Conservation (phyloP, 2,797 vertebrate species). For the Paguma larvata region DNA sequence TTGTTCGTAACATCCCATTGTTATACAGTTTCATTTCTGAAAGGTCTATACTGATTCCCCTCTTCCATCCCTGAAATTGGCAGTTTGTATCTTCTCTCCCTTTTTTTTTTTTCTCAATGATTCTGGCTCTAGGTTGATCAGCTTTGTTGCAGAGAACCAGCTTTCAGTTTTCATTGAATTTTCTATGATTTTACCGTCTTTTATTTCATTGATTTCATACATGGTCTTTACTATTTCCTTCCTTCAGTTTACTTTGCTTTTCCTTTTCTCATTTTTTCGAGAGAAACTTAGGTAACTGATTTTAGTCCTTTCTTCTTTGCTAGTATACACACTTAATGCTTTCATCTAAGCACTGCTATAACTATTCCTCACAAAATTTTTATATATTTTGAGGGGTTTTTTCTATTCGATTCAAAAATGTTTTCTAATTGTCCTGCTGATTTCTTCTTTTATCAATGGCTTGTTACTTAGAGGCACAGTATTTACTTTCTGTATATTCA, state of each 20-base stretch:
- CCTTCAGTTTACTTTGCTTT: background rate
- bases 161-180: conserved; percentile 40
- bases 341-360: background rate
- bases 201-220: background rate
- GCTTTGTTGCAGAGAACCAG: background rate
- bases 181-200: background rate
- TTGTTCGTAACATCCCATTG: background rate
- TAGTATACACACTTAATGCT: background rate
- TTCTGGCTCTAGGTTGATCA: background rate
- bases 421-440: conserved; percentile 1
- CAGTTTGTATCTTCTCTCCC: background rate
- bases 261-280: background rate
- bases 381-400: background rate
- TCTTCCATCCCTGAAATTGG: background rate
- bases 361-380: background rate
- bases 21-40: background rate
- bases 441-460: background rate
- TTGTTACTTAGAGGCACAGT: background rate
- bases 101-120: background rate
- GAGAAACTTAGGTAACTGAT: background rate
- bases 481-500: conserved; percentile 6
- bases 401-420: conserved; percentile 12
- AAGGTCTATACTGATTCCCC: background rate
- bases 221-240: background rate
- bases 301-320: conserved; percentile 31